These are phyloP conservation scores for Porites rus DNA, from an alignment of 92 coral and sea anemone species.

Conservation along the genomic window DNA sequence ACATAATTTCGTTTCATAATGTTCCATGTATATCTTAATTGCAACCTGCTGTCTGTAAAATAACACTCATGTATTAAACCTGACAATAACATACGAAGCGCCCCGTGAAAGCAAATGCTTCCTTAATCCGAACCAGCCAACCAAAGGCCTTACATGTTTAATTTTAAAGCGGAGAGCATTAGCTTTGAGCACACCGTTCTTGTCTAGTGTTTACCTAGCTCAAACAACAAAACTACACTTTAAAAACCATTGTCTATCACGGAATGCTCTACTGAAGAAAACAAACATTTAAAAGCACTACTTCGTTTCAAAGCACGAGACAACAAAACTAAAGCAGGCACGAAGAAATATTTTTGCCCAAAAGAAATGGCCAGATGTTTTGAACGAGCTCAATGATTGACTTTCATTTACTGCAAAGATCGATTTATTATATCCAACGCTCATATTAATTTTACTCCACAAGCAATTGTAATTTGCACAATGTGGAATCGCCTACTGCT, in stretches of 20 bases:
- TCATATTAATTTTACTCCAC: conserved; percentile 55
- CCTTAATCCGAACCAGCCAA: conserved; percentile 16
- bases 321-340: neutral
- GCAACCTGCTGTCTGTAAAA: conserved; percentile 4
- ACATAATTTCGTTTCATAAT: conserved; percentile 11
- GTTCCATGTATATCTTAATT: conserved; percentile 22
- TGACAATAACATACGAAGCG: neutral
- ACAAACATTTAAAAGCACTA: conserved; percentile 39
- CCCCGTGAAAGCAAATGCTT: conserved; percentile 2
- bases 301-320: neutral
- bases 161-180: conserved; percentile 9
- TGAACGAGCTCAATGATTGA: conserved; percentile 14
- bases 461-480: conserved; percentile 77
- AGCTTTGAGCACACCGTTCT: conserved; percentile 8
- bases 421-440: conserved; percentile 15
- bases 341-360: neutral
- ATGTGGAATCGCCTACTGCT: conserved; percentile 61
- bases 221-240: conserved; percentile 40
- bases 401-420: conserved; percentile 24
- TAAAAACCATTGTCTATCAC: conserved; percentile 50
- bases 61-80: conserved; percentile 15
- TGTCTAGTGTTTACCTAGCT: conserved; percentile 25
- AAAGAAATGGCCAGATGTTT: conserved; percentile 25
- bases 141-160: conserved; percentile 6
- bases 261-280: conserved; percentile 37